Evolutionary conservation across 2,888 invertebrate genomes (phyloP).

Genomic region (Cremastobaeus sp.): DNA sequence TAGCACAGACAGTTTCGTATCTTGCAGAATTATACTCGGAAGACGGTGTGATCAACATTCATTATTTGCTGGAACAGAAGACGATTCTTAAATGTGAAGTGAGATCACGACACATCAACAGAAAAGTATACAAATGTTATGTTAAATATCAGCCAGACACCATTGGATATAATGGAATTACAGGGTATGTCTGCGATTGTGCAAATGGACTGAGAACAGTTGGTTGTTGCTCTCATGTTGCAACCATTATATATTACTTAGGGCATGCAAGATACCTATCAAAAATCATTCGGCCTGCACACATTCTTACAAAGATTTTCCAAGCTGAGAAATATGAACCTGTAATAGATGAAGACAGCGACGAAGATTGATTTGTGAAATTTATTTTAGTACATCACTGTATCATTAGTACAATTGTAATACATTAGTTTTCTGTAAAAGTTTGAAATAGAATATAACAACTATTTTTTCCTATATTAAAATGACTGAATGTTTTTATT

Average conservation of each 20-base stretch:
- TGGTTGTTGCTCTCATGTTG: conserved; percentile 39
- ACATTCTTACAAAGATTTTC: conserved; percentile 30
- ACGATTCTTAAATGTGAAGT: conserved; percentile 28
- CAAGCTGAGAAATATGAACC: conserved; percentile 10
- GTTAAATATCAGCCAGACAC: conserved; percentile 32
- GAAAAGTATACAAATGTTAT: conserved; percentile 17
- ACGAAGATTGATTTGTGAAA: conserved; percentile 26
- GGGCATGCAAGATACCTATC: conserved; percentile 43
- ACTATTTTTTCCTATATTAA: too few species aligned
- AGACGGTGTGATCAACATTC: neutral
- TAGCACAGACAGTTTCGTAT: conserved; percentile 60
- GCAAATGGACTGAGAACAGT: conserved; percentile 36
- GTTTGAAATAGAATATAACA: too few species aligned
- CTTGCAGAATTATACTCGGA: conserved; percentile 53
- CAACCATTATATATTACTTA: conserved; percentile 16
- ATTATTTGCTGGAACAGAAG: conserved; percentile 2
- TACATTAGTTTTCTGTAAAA: too few species aligned
- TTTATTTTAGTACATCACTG: too few species aligned
- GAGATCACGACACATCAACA: conserved; percentile 28
- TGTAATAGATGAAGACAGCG: conserved; percentile 36
- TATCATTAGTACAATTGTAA: too few species aligned
- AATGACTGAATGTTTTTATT: too few species aligned
- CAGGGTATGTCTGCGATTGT: conserved; percentile 30
- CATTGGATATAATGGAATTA: conserved; percentile 23
- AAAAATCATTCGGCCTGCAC: conserved; percentile 30